Evolutionary conservation across 37 sponge, comb jelly and placozoan genomes (phyloP).

Genomic region (Spongilla lacustris): DNA sequence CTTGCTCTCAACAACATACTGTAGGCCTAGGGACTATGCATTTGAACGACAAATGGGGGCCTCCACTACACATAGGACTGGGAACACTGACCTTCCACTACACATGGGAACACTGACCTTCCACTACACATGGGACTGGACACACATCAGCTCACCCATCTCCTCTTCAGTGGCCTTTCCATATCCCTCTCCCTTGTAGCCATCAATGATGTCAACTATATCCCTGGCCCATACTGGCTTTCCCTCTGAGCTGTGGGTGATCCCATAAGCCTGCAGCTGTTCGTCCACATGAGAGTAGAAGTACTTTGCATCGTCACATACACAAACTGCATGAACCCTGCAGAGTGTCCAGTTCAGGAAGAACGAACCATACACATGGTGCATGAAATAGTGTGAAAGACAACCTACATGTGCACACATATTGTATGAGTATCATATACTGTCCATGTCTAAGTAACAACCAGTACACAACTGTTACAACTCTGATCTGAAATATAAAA

Average conservation of each 20-base stretch:
- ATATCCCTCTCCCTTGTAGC: constrained; percentile 87
- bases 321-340: constrained; percentile 86
- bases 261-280: constrained; percentile 32
- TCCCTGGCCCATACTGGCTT: constrained; percentile 16
- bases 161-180: constrained; percentile 81
- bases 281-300: constrained; percentile 72
- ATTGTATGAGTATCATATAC: no score
- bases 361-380: no score
- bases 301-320: constrained; percentile 71
- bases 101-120: not conserved
- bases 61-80: no score
- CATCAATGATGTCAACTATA: constrained; percentile 80
- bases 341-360: not conserved
- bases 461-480: no score
- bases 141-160: constrained; percentile 37
- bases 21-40: no score
- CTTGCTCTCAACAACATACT: no score
- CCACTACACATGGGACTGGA: not conserved
- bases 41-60: no score
- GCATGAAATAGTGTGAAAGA: no score
- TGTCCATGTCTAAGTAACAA: no score
- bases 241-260: constrained; percentile 5
- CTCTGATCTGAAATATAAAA: no score
- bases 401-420: no score
- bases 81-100: no score